Base-by-base conservation (phyloP, 2,113 vertebrate genomes). In the Centropristis striata region DNA sequence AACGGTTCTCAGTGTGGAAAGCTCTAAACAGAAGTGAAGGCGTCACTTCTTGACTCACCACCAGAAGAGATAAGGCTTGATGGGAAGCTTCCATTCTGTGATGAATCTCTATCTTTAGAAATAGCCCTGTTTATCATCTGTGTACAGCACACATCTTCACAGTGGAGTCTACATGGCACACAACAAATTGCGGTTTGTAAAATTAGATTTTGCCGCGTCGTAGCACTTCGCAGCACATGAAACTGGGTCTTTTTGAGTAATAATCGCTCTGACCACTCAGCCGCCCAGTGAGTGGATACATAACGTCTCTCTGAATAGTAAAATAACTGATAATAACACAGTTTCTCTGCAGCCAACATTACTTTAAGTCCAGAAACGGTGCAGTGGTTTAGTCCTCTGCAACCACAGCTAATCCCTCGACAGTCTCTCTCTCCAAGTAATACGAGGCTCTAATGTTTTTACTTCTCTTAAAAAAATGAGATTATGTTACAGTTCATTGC, bases 321-420 rank as follows among this genome's bases (percentile, higher is more conserved):
- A 37, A 70, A 66, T 59, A 78, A 46, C 46, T 80, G 60, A 74
- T 87, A 86, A 86, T 84, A 63, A 65, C 53, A 81, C 37, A 73
- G 61, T 66, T 75, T 50, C 67, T 51, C 68, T 53, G 47, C 25
- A 68, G 50, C 41, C 61, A 70, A 54, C 36, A 64, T 49, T 63
- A 81, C 75, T 86, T 64, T 37, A 74, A 79, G 63, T 42, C 64
- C 57, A 47, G 49, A 78, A 71, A 76, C 21, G 12, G 15, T 65
- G 76, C 50, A 42, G 76, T 46, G 71, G 83, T 87, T 90, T 46
- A 37, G 66, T 81, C 65, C 73, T 74, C 64, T 77, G 37, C 36
- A 37, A 66, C 57, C 78, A 50, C 71, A 85, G 77, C 58, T 51
- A 75, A 80, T 81, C 82, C 42, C 44, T 44, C 44, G 36, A 42